A percentile compares a stretch with the other conserved stretches of the same genome.
Conservation (phyloP, 2,797 vertebrate species). For the Gymnopithys bicolor region DNA sequence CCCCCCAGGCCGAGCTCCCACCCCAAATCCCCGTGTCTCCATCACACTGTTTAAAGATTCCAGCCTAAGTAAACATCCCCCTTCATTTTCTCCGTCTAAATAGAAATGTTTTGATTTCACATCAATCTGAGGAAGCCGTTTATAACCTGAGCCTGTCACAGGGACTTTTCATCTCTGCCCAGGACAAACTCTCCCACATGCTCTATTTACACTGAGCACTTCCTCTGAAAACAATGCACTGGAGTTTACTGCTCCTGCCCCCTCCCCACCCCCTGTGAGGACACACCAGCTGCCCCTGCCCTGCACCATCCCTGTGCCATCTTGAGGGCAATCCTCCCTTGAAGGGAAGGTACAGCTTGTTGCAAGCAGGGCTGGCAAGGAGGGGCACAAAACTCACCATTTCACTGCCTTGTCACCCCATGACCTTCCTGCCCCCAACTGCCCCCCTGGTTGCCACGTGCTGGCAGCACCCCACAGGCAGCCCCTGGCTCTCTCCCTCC, state of each 20-base stretch:
- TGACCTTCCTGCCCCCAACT: not conserved
- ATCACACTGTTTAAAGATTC: constrained; percentile 63
- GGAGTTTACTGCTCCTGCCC: constrained; percentile 70
- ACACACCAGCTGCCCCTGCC: not conserved
- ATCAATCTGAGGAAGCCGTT: constrained; percentile 86
- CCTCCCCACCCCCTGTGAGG: constrained; percentile 39
- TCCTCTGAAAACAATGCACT: constrained; percentile 97
- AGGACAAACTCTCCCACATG: constrained; percentile 93
- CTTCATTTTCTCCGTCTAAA: constrained; percentile 77
- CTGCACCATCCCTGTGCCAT: not conserved
- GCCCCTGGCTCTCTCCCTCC: not conserved
- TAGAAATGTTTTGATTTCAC: constrained; percentile 80
- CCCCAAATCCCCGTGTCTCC: not conserved
- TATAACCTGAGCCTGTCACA: constrained; percentile 81
- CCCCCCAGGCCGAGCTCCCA: not conserved
- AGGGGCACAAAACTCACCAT: not conserved
- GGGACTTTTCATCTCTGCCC: constrained; percentile 83
- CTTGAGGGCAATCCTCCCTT: not conserved
- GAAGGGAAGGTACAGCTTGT: not conserved
- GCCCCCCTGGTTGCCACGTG: fast-evolving
- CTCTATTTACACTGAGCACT: constrained; percentile 93
- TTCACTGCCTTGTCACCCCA: not conserved
- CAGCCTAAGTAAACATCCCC: constrained; percentile 82
- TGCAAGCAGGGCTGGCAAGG: not conserved
- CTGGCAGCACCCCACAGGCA: fast-evolving